phyloP scores from a whole-genome alignment of 2,113 vertebrate species.

The Motacilla alba region DNA sequence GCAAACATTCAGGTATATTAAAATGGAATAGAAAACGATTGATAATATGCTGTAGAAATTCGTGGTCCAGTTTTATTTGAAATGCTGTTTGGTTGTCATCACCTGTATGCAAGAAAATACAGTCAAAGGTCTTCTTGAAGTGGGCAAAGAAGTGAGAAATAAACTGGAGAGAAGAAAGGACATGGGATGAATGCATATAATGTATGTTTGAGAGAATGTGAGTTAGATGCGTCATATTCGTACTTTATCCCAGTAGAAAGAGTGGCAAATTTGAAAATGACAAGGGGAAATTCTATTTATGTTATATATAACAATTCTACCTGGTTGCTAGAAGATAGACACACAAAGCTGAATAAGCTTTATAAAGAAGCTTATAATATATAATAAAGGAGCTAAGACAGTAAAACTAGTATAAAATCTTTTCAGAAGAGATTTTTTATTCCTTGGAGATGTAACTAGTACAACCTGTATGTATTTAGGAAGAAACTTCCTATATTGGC shows the following conservation, averaged over 20 bases:
- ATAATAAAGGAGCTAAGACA: not conserved
- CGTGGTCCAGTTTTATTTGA: not conserved
- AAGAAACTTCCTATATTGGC: not conserved
- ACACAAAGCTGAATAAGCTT: not conserved
- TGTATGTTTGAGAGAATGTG: not conserved
- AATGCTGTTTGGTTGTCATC: conserved; percentile 17
- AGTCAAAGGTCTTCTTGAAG: not conserved
- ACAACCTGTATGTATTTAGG: not conserved
- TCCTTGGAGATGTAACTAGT: not conserved
- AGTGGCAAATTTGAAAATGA: not conserved
- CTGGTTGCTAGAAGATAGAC: not conserved
- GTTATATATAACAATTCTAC: not conserved
- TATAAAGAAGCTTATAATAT: too few relatives aligned
- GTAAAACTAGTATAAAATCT: not conserved
- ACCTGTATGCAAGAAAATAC: not conserved
- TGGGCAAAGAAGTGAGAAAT: not conserved
- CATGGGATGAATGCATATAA: not conserved
- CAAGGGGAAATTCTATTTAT: not conserved
- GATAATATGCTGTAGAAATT: not conserved
- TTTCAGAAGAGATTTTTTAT: not conserved
- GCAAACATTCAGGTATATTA: not conserved
- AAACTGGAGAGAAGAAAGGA: not conserved
- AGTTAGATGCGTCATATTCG: conserved; percentile 22
- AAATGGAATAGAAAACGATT: not conserved
- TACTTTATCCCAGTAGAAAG: not conserved